Percentiles rank a stretch among this genome's conserved stretches.
These are phyloP conservation scores for Hydractinia symbiolongicarpus DNA, from an alignment of 30 jellyfish, hydroid and myxozoan genomes.

Conservation along the genomic window DNA sequence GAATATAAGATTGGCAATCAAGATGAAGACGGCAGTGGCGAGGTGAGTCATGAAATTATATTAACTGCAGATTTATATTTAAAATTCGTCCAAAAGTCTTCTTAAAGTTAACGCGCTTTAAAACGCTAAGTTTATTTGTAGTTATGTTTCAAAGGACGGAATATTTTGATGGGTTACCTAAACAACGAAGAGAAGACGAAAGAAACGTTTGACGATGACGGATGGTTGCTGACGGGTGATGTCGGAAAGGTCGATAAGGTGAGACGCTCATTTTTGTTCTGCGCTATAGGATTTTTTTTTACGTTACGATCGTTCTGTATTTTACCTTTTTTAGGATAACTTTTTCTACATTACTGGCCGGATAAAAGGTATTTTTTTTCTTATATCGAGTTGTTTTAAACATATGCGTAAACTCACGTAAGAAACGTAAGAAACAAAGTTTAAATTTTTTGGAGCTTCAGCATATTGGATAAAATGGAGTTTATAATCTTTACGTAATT, in stretches of 20 bases:
- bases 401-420: too few species aligned
- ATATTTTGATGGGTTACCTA: slow-evolving; percentile 82
- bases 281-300: not conserved
- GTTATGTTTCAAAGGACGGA: slow-evolving; percentile 94
- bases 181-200: slow-evolving; percentile 71
- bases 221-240: slow-evolving; percentile 92
- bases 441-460: too few species aligned
- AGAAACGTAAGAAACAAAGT: too few species aligned
- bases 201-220: slow-evolving; percentile 87
- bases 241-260: slow-evolving; percentile 89
- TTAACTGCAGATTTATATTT: too few species aligned
- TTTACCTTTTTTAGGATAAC: slow-evolving; percentile 62
- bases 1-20: slow-evolving; percentile 66
- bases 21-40: slow-evolving; percentile 96
- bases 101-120: too few species aligned
- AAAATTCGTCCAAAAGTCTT: too few species aligned
- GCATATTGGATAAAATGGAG: too few species aligned
- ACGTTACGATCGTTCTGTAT: not conserved
- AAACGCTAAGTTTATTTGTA: not conserved
- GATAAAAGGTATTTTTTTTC: slow-evolving; percentile 64
- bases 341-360: slow-evolving; percentile 91
- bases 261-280: not conserved
- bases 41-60: slow-evolving; percentile 35
- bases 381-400: too few species aligned
- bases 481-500: too few species aligned